Conservation (phyloP, 2,888 invertebrate species). For the Rapana venosa region DNA sequence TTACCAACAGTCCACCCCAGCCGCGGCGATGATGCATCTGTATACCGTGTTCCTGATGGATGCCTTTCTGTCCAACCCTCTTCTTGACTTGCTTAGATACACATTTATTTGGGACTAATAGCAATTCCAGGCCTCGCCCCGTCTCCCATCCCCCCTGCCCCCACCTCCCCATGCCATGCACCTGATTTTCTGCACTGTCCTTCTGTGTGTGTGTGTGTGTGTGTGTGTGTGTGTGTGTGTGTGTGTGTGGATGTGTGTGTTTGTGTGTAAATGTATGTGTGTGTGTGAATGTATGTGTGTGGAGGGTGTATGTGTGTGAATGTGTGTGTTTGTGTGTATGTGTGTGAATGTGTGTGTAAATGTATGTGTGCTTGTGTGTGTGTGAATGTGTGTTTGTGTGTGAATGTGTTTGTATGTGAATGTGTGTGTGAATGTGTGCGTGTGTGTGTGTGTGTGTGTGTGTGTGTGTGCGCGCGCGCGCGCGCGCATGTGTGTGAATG, state of each 20-base stretch:
- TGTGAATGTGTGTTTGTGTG: background rate
- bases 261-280: background rate
- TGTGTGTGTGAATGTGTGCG: background rate
- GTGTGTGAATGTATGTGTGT: background rate
- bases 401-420: background rate
- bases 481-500: background rate
- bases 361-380: background rate
- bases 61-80: too few species aligned
- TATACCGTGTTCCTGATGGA: too few species aligned
- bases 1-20: too few species aligned
- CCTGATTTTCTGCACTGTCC: too few species aligned
- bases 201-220: too few species aligned
- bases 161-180: too few species aligned
- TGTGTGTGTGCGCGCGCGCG: background rate
- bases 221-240: background rate
- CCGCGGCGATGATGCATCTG: too few species aligned
- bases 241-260: background rate
- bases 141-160: too few species aligned
- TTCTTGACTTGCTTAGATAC: too few species aligned
- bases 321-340: background rate
- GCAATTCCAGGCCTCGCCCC: too few species aligned
- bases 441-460: conserved; percentile 27
- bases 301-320: conserved; percentile 2
- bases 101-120: too few species aligned
- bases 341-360: background rate